Evolutionary conservation across 1,140 invertebrate species (phyloP).

Genomic region (Drosophila fuyamai): DNA sequence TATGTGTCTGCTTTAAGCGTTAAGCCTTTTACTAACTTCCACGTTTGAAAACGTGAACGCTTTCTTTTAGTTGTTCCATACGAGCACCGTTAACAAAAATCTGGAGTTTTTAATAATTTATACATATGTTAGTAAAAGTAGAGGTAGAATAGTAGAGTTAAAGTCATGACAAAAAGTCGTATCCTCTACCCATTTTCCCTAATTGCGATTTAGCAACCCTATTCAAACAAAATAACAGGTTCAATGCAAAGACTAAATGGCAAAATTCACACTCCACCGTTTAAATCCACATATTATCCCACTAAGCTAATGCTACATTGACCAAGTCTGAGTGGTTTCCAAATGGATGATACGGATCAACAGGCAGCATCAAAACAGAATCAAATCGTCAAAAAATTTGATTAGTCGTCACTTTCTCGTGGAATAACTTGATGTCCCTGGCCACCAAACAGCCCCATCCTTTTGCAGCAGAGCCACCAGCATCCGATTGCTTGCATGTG

Average conservation of each 20-base stretch:
- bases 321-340: constrained; percentile 14
- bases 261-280: neutral
- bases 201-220: too few species aligned
- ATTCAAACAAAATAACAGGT: neutral
- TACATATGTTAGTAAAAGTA: too few species aligned
- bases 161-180: too few species aligned
- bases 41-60: too few species aligned
- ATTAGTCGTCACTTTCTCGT: constrained; percentile 47
- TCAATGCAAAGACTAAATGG: neutral
- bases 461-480: neutral
- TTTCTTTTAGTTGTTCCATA: too few species aligned
- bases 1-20: neutral
- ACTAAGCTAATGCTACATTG: constrained; percentile 13
- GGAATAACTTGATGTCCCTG: constrained; percentile 18
- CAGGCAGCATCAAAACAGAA: constrained; percentile 47
- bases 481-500: constrained; percentile 9
- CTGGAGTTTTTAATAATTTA: too few species aligned
- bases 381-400: constrained; percentile 57
- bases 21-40: neutral
- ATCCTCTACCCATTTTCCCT: too few species aligned
- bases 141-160: too few species aligned
- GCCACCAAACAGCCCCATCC: constrained; percentile 6
- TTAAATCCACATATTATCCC: neutral
- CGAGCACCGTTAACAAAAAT: too few species aligned
- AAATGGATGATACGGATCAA: constrained; percentile 40